Evolutionary conservation across 2,797 vertebrate species (phyloP), one percentile per base, ranked within the genome.

Genomic region (Chiroxiphia lanceolata): DNA sequence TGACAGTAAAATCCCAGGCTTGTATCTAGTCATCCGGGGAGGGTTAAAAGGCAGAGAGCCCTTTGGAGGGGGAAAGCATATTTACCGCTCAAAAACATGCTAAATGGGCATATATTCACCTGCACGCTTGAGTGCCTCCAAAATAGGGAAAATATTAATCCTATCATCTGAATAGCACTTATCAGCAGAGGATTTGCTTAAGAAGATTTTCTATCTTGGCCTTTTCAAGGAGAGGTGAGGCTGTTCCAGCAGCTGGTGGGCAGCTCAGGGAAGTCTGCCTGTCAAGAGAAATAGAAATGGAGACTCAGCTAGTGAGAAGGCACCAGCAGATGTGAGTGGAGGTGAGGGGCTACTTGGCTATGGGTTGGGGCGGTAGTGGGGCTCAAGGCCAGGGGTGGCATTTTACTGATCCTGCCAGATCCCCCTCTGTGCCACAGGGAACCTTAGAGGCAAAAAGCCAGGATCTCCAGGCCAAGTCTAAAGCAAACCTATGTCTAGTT

Each of bases 151-250:
- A 89, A 85, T 89, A 88, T 81, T 96, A 95, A 96, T 94, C 79
- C 83, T 40, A 83, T 90, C 94, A 85, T 74, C 85, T 87, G 81
- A 83, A 76, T 64, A 84, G 63, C 79, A 78, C 65, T 90, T 97
- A 95, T 64, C 96, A 96, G 87, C 81, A 77, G 56, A 93, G 88
- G 92, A 94, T 92, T 89, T 31, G 2, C 65, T 92, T 93, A 95
- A 93, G 89, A 86, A 90, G 87, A 93, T 96, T 97, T 96, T 95
- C 83, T 84, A 57, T 70, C 78, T 89, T 64, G 81, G 61, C 85
- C 92, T 93, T 94, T 85, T 82, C 64, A 57, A 45, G 77, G 77
- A 60, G 23, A 45, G 48, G 61, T 90, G 81, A 95, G 51, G 42
- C 64, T 77, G 76, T 47, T 47, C 36, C 1, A 1, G 78, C 86